Evolutionary conservation across 1,140 invertebrate genomes (phyloP), one percentile per base, ranked within the genome.

Genomic region (Phymastichus coffea): DNA sequence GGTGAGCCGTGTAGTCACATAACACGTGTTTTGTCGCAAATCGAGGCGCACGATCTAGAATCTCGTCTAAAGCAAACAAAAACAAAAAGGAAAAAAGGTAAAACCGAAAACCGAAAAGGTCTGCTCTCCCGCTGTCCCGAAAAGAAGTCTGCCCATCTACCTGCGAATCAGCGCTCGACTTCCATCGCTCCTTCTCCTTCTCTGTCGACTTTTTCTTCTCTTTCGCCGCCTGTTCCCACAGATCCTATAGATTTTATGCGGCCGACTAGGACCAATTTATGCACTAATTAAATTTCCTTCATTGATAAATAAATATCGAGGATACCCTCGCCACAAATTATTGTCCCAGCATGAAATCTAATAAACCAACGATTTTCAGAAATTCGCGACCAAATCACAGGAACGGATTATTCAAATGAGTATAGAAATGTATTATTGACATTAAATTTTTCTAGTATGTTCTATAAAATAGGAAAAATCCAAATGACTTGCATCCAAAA

Each of bases 21-120:
- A 57, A 63, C 61, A 63, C 51, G 61, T 63, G 61, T 63, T 57
- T 48, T 62, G 51, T 57, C 53, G 15, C 48, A 30, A 33, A 63
- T 63, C 61, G 23, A 52, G 28, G 23, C 20, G 33, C 55, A 20
- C 47, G 56, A 57, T 57, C 54, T 53, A 57, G 41, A 10, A 26
- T 14, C 35, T 23, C 30, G 40, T 17, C n/a, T n/a, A n/a, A n/a
- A n/a, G n/a, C n/a, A n/a, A n/a, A n/a, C n/a, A n/a, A n/a, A n/a
- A n/a, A n/a, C n/a, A n/a, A 57, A 62, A 48, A 57, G 37, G 20
- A 33, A 26, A 57, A 20, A 25, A 20, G 20, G 12, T n/a, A n/a
- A n/a, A n/a, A n/a, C n/a, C n/a, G n/a, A n/a, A n/a, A n/a, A n/a
- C n/a, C n/a, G n/a, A n/a, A n/a, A n/a, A n/a, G n/a, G n/a, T n/a